Percentiles rank a stretch among this genome's conserved stretches.
phyloP scores from a whole-genome alignment of 1,140 invertebrate species.

The Cydia strobilella region DNA sequence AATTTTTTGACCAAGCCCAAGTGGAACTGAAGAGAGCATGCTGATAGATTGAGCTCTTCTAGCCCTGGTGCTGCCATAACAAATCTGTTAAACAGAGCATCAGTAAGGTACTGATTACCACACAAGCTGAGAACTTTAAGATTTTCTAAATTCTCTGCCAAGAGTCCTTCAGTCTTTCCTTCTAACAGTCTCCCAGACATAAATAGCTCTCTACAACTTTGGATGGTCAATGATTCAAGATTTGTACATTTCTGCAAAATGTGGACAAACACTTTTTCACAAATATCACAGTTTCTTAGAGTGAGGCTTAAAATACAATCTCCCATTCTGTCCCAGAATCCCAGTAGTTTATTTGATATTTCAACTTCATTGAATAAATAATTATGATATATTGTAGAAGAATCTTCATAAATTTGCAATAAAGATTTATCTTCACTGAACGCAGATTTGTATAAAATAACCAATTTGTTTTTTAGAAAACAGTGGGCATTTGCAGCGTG shows the following conservation, averaged over 20 bases:
- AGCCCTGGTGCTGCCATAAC: constrained; percentile 82
- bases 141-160: constrained; percentile 78
- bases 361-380: constrained; percentile 83
- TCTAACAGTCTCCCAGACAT: constrained; percentile 86
- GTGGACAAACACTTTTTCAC: constrained; percentile 82
- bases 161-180: constrained; percentile 77
- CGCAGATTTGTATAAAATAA: constrained; percentile 78
- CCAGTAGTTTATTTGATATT: constrained; percentile 72
- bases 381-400: constrained; percentile 77
- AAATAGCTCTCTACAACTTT: constrained; percentile 84
- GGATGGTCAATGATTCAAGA: constrained; percentile 82
- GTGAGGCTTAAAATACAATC: constrained; percentile 72
- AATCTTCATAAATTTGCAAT: constrained; percentile 75
- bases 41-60: constrained; percentile 82
- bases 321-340: constrained; percentile 78
- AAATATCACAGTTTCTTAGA: constrained; percentile 82
- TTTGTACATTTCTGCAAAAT: constrained; percentile 81
- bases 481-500: constrained; percentile 80
- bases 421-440: constrained; percentile 78
- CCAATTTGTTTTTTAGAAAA: constrained; percentile 80
- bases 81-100: constrained; percentile 85
- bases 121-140: constrained; percentile 82
- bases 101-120: constrained; percentile 86
- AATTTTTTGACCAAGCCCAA: constrained; percentile 83
- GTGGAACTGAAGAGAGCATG: constrained; percentile 86